A percentile compares a stretch with the other conserved stretches of the same genome.
These are phyloP conservation scores for Patiria miniata DNA, from an alignment of 35 echinoderm and acorn worm genomes.

Conservation along the genomic window DNA sequence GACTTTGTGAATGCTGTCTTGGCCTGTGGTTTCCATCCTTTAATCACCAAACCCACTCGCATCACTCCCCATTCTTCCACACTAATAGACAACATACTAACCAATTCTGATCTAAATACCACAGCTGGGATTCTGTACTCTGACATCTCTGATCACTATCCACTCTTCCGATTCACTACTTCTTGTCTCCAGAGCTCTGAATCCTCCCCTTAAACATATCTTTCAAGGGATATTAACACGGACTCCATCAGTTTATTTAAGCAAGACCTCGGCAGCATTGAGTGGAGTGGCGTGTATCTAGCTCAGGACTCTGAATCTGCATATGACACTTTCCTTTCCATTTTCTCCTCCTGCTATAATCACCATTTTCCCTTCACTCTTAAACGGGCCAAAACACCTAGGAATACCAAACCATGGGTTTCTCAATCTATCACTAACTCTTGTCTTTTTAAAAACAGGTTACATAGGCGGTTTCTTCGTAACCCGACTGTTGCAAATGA, in stretches of 20 bases:
- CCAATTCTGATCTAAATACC: constrained; percentile 18
- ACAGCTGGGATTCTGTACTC: not conserved
- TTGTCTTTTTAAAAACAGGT: not conserved
- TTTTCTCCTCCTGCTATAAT: no score
- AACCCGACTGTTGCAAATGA: constrained; percentile 16
- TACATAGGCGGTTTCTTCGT: not conserved
- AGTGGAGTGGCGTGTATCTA: no score
- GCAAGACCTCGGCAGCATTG: no score
- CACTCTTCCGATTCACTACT: not conserved
- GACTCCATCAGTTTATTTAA: not conserved
- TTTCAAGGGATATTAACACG: not conserved
- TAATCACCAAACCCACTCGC: no score
- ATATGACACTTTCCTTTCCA: no score
- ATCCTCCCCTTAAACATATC: not conserved
- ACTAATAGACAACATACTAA: no score
- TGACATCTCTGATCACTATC: constrained; percentile 2
- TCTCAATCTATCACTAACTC: not conserved
- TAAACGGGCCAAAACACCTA: not conserved
- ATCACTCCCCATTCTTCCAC: no score
- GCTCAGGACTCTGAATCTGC: no score
- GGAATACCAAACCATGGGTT: constrained; percentile 3
- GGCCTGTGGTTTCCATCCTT: no score
- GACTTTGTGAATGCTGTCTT: no score
- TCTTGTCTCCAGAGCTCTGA: no score
- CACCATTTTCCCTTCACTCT: not conserved